Evolutionary conservation across 2,797 vertebrate genomes (phyloP), one percentile per base, ranked within the genome.

Genomic region (Lemur catta): DNA sequence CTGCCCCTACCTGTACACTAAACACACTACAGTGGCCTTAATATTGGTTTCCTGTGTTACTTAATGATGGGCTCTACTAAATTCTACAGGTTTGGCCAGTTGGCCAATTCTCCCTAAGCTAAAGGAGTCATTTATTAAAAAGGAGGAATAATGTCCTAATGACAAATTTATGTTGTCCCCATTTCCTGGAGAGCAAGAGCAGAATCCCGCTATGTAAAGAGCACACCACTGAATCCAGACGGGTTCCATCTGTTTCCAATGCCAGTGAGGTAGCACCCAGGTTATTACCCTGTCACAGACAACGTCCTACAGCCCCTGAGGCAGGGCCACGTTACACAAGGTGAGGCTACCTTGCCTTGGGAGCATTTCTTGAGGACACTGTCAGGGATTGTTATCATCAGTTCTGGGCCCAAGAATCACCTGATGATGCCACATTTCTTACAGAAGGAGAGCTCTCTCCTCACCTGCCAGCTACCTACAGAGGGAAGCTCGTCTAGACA

Each of bases 151-250:
- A 75, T 43, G n/a, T 20, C 24, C 59, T 33, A 26, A 38, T 50
- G 72, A 76, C 76, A 80, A 59, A 22, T 75, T 57, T 59, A 61
- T 46, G 61, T 72, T 18, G 24, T 63, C 26, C 17, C 20, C 75
- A 17, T 30, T 63, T 48, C 35, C 76, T 59, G 61, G 46, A 26
- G 28, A 89, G 48, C 65, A 50, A n/a, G 22, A 22, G 35, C 63
- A 79, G 71, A 61, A 74, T 89, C 50, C 55, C 57, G 15, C 75
- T 79, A 35, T 48, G 74, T 87, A 80, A 80, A 65, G 71, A 95
- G 65, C 65, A 38, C 5, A 1, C 33, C 5, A 38, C 63, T 30
- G 43, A 82, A 72, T 76, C 8, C 48, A 82, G 80, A 90, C 13
- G 12, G 8, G 33, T 38, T 87, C 84, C 2, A 28, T 13, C 50